These are phyloP conservation scores for Chaetodon trifasciatus DNA, from an alignment of 2,797 vertebrate genomes.

Conservation along the genomic window DNA sequence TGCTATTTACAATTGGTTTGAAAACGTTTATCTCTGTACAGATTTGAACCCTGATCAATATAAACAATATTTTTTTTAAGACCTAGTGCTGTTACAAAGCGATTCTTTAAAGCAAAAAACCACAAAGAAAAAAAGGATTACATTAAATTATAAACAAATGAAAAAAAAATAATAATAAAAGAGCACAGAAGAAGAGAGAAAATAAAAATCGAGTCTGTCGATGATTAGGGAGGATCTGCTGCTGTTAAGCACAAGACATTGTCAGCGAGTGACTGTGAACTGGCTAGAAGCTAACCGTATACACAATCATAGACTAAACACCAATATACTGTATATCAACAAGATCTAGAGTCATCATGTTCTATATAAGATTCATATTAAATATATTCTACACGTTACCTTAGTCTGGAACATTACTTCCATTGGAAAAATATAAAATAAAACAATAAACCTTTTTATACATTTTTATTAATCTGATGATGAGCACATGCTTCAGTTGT, in stretches of 20 bases:
- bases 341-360: conserved; percentile 94
- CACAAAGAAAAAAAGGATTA: conserved; percentile 79
- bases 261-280: conserved; percentile 91
- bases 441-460: conserved; percentile 88
- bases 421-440: conserved; percentile 97
- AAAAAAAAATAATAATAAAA: conserved; percentile 65
- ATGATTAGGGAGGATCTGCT: conserved; percentile 84
- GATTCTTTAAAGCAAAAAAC: conserved; percentile 88
- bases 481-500: conserved; percentile 95
- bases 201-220: conserved; percentile 78
- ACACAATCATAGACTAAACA: conserved; percentile 94
- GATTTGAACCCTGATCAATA: conserved; percentile 97
- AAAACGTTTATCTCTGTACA: conserved; percentile 97
- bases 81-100: conserved; percentile 94
- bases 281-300: conserved; percentile 92
- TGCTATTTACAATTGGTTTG: conserved; percentile 98
- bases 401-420: conserved; percentile 93
- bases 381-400: conserved; percentile 99
- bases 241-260: conserved; percentile 88
- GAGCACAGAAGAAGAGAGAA: conserved; percentile 72
- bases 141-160: conserved; percentile 90
- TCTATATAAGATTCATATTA: conserved; percentile 98
- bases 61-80: conserved; percentile 94
- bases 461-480: conserved; percentile 89
- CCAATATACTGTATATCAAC: conserved; percentile 92